Base-by-base conservation (phyloP, 2,113 vertebrate species). In the Typhlomys cinereus region DNA sequence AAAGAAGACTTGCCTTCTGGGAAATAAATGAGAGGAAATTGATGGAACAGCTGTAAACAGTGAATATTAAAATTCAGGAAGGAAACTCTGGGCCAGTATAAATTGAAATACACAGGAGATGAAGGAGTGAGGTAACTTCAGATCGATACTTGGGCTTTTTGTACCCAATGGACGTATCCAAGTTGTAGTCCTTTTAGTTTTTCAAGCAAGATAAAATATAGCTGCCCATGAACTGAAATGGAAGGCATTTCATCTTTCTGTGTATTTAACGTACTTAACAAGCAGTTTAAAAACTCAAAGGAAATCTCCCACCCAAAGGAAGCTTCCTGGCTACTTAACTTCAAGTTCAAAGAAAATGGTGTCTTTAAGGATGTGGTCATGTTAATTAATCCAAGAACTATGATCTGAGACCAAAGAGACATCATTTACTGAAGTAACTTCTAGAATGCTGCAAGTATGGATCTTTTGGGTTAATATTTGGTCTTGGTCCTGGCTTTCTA, bases 21-120 rank as follows among this genome's bases (percentile, higher is more conserved):
- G 76, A 95, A 92, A 92, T 80, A 95, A 93, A 96, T 91, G 92
- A 76, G 75, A 80, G 8, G 18, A 71, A 78, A 92, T 93, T 86
- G 90, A 48, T 78, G 74, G 84, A 90, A 91, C 57, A 89, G 87
- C 50, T 94, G 48, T 94, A 88, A 86, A 95, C 10, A 5, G 18
- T 94, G 76, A 74, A 82, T 89, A 69, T 91, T 93, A 93, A 94
- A 90, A 95, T 81, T 79, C 73, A 90, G 46, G 69, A 75, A 61
- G 52, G 54, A 57, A 29, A 70, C 71, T 95, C 61, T 31, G 6
- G 13, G 52, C 46, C 41, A 48, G 34, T 59, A 67, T 59, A 85
- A 91, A 61, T 50, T 29, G 69, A 90, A 89, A 81, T 17, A 46
- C 82, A 41, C 15, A 0, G 21, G 64, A 88, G 67, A 79, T 34